A percentile compares a stretch with the other conserved stretches of the same genome.
Evolutionary conservation across 2,113 vertebrate species (phyloP).

Genomic region (Cricetomys ansorgei): DNA sequence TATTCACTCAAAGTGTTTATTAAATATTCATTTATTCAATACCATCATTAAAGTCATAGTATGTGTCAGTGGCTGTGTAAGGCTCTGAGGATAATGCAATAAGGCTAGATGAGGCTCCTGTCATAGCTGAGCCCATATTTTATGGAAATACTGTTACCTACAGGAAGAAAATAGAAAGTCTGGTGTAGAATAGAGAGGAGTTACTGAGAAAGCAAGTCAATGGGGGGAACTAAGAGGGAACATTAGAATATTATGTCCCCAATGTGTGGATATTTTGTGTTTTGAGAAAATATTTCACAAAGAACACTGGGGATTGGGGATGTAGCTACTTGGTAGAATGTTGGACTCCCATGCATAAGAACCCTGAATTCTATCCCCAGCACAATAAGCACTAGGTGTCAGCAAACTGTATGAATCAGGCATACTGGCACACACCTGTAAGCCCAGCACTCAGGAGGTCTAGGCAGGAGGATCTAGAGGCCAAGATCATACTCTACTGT

Average conservation of each 20-base stretch:
- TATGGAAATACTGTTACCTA: background rate
- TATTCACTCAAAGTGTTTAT: conserved; percentile 9
- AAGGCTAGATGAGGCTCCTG: background rate
- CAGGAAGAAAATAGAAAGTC: background rate
- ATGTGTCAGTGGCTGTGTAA: background rate
- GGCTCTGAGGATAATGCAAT: background rate
- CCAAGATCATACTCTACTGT: too few species aligned
- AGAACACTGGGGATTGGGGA: background rate
- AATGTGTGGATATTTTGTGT: background rate
- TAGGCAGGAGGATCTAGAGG: background rate
- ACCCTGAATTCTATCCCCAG: background rate
- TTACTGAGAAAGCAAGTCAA: background rate
- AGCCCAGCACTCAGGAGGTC: background rate
- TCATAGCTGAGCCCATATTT: background rate
- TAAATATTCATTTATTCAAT: conserved; percentile 44
- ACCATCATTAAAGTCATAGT: conserved; percentile 22
- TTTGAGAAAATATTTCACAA: background rate
- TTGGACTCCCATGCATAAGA: background rate
- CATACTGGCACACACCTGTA: background rate
- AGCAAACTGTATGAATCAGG: background rate
- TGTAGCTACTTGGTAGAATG: background rate
- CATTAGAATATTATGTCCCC: background rate
- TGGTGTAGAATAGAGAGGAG: accelerated
- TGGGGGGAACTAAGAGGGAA: background rate
- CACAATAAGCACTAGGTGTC: background rate